Conservation (phyloP, 1,140 invertebrate species). For the Heliconius himera region DNA sequence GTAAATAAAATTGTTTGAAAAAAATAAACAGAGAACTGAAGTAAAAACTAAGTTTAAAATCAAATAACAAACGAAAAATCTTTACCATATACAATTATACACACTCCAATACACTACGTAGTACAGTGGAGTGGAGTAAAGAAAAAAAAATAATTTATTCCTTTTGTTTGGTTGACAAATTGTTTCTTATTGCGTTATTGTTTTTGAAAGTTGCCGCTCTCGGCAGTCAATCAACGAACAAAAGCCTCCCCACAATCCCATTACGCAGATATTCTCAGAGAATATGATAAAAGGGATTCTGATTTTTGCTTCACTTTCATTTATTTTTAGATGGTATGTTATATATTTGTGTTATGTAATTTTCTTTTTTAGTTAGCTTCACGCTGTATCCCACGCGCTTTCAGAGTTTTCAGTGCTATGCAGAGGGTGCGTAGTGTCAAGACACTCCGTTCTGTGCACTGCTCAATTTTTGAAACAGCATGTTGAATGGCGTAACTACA, state of each 20-base stretch:
- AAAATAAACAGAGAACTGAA: too few relatives aligned
- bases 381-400: too few relatives aligned
- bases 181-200: conserved; percentile 41
- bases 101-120: too few relatives aligned
- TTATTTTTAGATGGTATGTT: conserved; percentile 4
- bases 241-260: conserved; percentile 13
- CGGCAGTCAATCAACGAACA: conserved; percentile 30
- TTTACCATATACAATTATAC: too few relatives aligned
- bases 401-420: too few relatives aligned
- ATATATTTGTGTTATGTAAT: background rate
- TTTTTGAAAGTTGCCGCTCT: conserved; percentile 33
- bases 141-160: conserved; percentile 11
- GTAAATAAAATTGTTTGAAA: too few relatives aligned
- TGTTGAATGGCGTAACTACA: too few relatives aligned
- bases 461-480: too few relatives aligned
- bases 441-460: too few relatives aligned
- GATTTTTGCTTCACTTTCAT: conserved; percentile 3
- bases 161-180: conserved; percentile 39
- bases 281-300: conserved; percentile 15
- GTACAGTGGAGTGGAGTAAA: background rate
- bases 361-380: background rate
- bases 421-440: too few relatives aligned
- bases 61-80: too few relatives aligned
- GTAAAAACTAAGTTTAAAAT: too few relatives aligned
- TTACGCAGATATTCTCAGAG: conserved; percentile 3